A percentile compares a stretch with the other conserved stretches of the same genome.
Evolutionary conservation across 92 coral and sea anemone genomes (phyloP).

Genomic region (Palythoa grandis): DNA sequence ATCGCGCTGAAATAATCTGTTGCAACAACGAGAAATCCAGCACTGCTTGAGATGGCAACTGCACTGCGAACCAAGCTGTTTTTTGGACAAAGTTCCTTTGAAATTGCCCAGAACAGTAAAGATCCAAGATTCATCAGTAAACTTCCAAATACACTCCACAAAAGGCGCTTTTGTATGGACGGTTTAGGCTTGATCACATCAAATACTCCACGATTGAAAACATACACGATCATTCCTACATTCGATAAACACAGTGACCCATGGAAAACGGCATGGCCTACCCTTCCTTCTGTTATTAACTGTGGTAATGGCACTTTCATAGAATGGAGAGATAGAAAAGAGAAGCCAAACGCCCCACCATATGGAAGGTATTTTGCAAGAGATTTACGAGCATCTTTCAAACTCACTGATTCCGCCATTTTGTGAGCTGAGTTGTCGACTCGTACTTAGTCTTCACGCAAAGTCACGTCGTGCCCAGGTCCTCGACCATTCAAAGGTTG

Average conservation of each 20-base stretch:
- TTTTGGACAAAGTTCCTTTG: conserved; percentile 79
- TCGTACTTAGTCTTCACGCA: conserved; percentile 9
- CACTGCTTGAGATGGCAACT: conserved; percentile 76
- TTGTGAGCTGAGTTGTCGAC: neutral
- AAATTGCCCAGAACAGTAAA: conserved; percentile 90
- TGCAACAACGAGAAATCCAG: conserved; percentile 74
- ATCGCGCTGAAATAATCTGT: conserved; percentile 70
- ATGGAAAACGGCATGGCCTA: conserved; percentile 74
- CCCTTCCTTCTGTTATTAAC: conserved; percentile 51
- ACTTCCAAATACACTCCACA: conserved; percentile 91
- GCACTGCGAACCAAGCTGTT: conserved; percentile 77
- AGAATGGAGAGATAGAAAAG: conserved; percentile 76
- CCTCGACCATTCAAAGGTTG: too few relatives aligned
- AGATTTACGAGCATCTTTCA: conserved; percentile 59
- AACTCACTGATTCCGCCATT: conserved; percentile 56
- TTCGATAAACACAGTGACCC: conserved; percentile 79
- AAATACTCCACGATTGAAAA: conserved; percentile 77
- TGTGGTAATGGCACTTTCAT: conserved; percentile 76
- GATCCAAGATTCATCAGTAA: conserved; percentile 91
- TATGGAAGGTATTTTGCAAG: conserved; percentile 83
- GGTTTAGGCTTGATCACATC: conserved; percentile 64
- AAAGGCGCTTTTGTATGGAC: conserved; percentile 70
- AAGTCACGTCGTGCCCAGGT: neutral
- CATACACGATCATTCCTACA: conserved; percentile 76
- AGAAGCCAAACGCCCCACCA: conserved; percentile 80